Evolutionary conservation across 1,140 invertebrate species (phyloP).

Genomic region (Trachymyrmex septentrionalis): DNA sequence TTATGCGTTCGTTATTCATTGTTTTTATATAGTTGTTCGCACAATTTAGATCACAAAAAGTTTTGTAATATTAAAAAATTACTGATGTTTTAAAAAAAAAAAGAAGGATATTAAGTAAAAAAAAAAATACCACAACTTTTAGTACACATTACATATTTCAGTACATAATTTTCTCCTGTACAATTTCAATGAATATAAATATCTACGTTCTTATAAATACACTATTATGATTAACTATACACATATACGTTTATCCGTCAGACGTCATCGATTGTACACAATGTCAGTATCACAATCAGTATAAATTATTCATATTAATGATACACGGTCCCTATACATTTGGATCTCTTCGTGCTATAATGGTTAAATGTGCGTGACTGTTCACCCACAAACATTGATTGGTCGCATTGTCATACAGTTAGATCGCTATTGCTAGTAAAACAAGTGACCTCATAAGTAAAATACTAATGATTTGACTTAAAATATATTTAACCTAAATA

Average conservation of each 20-base stretch:
- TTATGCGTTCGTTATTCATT: constrained; percentile 6
- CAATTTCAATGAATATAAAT: neutral
- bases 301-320: constrained; percentile 55
- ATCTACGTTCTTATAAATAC: neutral
- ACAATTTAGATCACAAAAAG: neutral
- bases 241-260: neutral
- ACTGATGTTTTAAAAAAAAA: neutral
- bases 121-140: neutral
- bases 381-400: constrained; percentile 25
- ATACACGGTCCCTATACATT: constrained; percentile 11
- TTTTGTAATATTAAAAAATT: neutral
- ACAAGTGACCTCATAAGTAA: constrained; percentile 14
- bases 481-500: neutral
- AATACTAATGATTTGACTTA: neutral
- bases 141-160: neutral
- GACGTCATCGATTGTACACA: constrained; percentile 17
- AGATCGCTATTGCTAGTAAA: neutral
- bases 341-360: neutral
- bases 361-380: constrained; percentile 37
- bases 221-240: constrained; percentile 7
- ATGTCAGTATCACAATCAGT: constrained; percentile 11
- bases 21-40: constrained; percentile 8
- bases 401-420: constrained; percentile 32
- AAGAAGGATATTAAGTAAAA: neutral
- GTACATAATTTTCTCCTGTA: neutral